phyloP scores from a whole-genome alignment of 2,888 invertebrate genomes.

The Leucoptera coffeella region DNA sequence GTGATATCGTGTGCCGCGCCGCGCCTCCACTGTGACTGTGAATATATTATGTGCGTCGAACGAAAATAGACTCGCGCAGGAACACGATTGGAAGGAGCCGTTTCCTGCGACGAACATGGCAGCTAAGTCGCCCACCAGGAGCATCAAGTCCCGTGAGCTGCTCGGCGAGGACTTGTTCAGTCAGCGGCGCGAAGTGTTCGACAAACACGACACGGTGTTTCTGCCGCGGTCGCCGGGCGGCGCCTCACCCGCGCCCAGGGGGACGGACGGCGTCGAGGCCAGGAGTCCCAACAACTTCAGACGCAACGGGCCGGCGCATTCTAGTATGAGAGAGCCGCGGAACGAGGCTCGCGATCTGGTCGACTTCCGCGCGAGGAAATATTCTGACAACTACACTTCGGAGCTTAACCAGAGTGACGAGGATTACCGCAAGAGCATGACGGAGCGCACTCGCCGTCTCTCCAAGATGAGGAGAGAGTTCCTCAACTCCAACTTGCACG shows the following conservation, averaged over 20 bases:
- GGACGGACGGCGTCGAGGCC: slow-evolving; percentile 38
- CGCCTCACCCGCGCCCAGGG: slow-evolving; percentile 27
- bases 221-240: slow-evolving; percentile 28
- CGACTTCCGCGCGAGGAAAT: slow-evolving; percentile 37
- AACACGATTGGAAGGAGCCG: slow-evolving; percentile 36
- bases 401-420: slow-evolving; percentile 38
- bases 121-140: slow-evolving; percentile 41
- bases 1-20: slow-evolving; percentile 35
- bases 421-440: slow-evolving; percentile 36
- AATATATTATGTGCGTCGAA: slow-evolving; percentile 46
- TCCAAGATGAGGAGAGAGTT: slow-evolving; percentile 38
- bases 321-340: slow-evolving; percentile 40
- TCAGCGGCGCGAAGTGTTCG: slow-evolving; percentile 47
- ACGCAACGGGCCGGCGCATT: slow-evolving; percentile 32
- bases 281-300: slow-evolving; percentile 40
- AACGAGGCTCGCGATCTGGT: slow-evolving; percentile 22
- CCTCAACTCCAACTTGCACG: slow-evolving; percentile 37
- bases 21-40: slow-evolving; percentile 47
- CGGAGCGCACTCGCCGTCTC: slow-evolving; percentile 33
- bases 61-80: slow-evolving; percentile 41
- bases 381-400: slow-evolving; percentile 41
- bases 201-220: slow-evolving; percentile 44
- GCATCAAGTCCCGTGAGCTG: slow-evolving; percentile 43
- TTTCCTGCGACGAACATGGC: slow-evolving; percentile 46
- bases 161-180: slow-evolving; percentile 45